These are phyloP conservation scores for Caenorhabditis sp. DNA, from an alignment of 2,888 invertebrate genomes.

Conservation along the genomic window DNA sequence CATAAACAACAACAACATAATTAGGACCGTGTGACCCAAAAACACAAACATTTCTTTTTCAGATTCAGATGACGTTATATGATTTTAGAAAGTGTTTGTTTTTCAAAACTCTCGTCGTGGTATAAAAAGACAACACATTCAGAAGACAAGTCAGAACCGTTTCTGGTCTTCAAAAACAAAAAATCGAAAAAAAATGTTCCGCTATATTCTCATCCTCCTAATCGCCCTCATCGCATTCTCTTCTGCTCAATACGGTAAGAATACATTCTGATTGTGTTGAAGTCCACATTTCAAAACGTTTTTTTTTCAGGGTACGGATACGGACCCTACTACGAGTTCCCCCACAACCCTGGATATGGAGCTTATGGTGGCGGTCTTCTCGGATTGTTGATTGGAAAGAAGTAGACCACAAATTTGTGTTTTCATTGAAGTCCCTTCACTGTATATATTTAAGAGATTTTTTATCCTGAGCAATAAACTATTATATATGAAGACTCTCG, in stretches of 20 bases:
- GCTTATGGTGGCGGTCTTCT: conserved; percentile 8
- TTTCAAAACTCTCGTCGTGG: not conserved
- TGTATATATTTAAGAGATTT: no score
- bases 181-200: conserved; percentile 19
- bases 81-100: not conserved
- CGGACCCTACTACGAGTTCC: not conserved
- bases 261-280: not conserved
- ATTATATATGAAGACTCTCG: no score
- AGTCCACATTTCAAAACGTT: not conserved
- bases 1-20: conserved; percentile 9
- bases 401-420: not conserved
- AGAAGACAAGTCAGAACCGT: not conserved
- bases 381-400: conserved; percentile 17
- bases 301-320: conserved; percentile 6
- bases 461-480: no score
- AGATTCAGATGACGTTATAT: conserved; percentile 14
- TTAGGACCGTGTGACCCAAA: not conserved
- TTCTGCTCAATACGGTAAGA: conserved; percentile 22
- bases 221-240: conserved; percentile 22
- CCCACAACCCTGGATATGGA: not conserved
- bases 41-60: conserved; percentile 4
- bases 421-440: no score
- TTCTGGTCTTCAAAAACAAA: not conserved
- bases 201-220: conserved; percentile 24
- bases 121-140: not conserved